Base-by-base conservation (phyloP, 2,888 invertebrate species). In the Synanthedon andrenaeformis region DNA sequence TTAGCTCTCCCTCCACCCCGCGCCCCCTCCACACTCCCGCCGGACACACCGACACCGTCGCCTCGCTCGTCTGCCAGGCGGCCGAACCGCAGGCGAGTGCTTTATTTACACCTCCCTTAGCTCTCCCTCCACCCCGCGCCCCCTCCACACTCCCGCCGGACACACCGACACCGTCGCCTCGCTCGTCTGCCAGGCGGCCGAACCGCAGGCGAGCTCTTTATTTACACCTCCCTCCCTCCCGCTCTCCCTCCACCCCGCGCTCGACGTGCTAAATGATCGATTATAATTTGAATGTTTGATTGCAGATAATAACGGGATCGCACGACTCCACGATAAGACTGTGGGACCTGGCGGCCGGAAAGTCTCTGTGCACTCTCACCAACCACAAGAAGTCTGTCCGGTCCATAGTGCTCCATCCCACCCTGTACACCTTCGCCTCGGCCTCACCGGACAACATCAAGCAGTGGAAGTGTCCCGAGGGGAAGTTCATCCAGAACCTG, bases 391-490 rank as follows among this genome's bases (percentile, higher is more conserved):
- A 99, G 75, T 98, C 96, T 59, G 95, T 96, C 0, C 89, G 95
- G 28, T 91, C 94, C 56, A 87, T 95, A 8, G 92, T 92, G 0
- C 84, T 94, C 11, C 95, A 95, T 81, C 95, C 95, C 0, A 90
- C 91, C 0, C 73, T 93, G 69, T 92, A 98, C 78, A 97, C 97
- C 89, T 99, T 99, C 81, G 99, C 96, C 0, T 98, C 98, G 0
- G 99, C 96, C 0, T 98, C 98, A 0, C 98, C 99, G 0, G 99
- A 99, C 76, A 99, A 99, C 74, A 96, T 99, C 59, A 99, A 99
- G 74, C 98, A 99, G 74, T 99, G 99, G 99, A 96, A 95, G 75
- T 98, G 98, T 70, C 99, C 98, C 0, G 97, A 99, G 66, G 97
- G 99, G 2, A 95, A 96, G 72, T 99, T 99, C 72, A 93, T 99